phyloP scores from a whole-genome alignment of 2,888 invertebrate species.

The Watsonalla binaria region DNA sequence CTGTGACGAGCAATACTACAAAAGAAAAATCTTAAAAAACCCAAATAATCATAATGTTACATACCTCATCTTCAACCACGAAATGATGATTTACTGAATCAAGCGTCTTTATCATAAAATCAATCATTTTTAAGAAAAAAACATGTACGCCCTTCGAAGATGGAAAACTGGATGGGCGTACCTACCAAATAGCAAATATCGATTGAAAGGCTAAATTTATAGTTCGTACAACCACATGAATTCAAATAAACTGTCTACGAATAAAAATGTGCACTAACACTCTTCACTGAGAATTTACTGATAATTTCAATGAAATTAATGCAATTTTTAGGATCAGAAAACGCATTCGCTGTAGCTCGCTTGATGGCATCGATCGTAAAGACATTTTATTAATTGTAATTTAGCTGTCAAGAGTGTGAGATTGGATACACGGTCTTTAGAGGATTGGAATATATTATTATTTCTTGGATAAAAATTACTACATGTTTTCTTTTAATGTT shows the following conservation, averaged over 20 bases:
- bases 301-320: slow-evolving; percentile 10
- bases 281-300: slow-evolving; percentile 25
- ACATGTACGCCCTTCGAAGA: slow-evolving; percentile 19
- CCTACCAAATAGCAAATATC: slow-evolving; percentile 19
- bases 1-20: no score
- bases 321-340: slow-evolving; percentile 23
- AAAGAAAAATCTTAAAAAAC: no score
- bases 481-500: no score
- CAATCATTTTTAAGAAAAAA: slow-evolving; percentile 81
- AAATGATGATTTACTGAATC: slow-evolving; percentile 92
- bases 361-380: slow-evolving; percentile 28
- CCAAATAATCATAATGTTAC: slow-evolving; percentile 37
- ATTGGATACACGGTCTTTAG: neutral
- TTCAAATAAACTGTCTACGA: neutral
- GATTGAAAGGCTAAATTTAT: slow-evolving; percentile 6
- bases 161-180: slow-evolving; percentile 22
- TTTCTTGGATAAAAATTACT: no score
- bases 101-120: slow-evolving; percentile 92
- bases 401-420: neutral
- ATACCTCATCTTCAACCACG: slow-evolving; percentile 90
- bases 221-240: neutral
- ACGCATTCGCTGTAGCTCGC: slow-evolving; percentile 18
- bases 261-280: slow-evolving; percentile 15
- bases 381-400: neutral
- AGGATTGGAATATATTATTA: no score